Evolutionary conservation across 2,113 vertebrate genomes (phyloP).

Genomic region (Phrynosoma blainvillii): DNA sequence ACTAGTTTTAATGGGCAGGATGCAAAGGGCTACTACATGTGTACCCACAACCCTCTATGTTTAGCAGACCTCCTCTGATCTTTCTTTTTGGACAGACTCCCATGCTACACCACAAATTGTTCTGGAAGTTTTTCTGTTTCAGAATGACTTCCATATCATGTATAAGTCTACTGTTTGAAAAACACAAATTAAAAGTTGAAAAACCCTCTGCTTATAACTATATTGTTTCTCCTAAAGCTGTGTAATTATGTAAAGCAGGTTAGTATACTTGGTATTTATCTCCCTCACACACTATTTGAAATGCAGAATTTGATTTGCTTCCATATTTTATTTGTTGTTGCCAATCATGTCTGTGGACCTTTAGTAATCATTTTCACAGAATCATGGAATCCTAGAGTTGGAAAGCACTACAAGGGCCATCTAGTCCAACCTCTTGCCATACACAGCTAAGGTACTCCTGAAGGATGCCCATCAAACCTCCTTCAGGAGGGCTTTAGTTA

Average conservation of each 20-base stretch:
- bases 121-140: background rate
- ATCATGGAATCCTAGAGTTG: too few relatives aligned
- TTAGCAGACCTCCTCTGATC: background rate
- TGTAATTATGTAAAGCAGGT: background rate
- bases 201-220: background rate
- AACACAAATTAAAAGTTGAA: background rate
- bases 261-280: background rate
- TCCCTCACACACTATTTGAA: background rate
- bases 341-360: background rate
- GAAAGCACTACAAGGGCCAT: too few relatives aligned
- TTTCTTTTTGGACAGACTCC: background rate
- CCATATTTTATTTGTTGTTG: background rate
- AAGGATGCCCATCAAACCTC: too few relatives aligned
- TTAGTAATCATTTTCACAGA: background rate
- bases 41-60: background rate
- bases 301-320: background rate
- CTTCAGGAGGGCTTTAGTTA: background rate
- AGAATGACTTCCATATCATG: background rate
- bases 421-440: too few relatives aligned
- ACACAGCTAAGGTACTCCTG: too few relatives aligned
- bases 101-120: background rate
- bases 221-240: background rate
- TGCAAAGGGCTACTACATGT: background rate
- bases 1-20: background rate
- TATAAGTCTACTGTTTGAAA: background rate